These are phyloP conservation scores for Amazona ochrocephala DNA, from an alignment of 2,797 vertebrate species.

Conservation along the genomic window DNA sequence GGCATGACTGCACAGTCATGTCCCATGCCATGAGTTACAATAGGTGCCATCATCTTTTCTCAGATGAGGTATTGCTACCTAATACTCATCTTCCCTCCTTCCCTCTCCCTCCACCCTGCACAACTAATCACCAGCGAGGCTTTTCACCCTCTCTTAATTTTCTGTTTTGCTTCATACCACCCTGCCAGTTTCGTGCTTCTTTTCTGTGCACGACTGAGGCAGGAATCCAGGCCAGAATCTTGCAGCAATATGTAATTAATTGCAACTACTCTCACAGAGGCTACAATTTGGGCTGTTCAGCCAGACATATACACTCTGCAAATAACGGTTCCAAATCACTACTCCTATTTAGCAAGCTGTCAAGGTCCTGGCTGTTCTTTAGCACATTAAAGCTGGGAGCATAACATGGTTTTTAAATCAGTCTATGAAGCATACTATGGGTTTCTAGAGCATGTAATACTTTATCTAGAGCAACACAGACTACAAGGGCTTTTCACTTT, in stretches of 20 bases:
- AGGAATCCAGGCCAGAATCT: background rate
- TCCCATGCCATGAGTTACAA: background rate
- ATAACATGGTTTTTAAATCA: background rate
- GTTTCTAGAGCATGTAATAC: background rate
- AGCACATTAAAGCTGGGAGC: background rate
- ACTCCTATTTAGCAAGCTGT: constrained; percentile 5
- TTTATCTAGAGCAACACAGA: constrained; percentile 13
- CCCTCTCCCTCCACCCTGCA: background rate
- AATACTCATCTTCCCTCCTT: background rate
- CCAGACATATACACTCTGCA: background rate
- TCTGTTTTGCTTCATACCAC: background rate
- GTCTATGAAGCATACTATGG: background rate
- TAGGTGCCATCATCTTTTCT: background rate
- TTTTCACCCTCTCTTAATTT: background rate
- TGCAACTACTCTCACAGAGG: background rate
- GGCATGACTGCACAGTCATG: rapidly evolving
- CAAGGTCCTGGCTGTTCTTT: constrained; percentile 14
- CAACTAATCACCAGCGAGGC: background rate
- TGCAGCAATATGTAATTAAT: background rate
- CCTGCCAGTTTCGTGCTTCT: background rate
- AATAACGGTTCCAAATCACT: constrained; percentile 1
- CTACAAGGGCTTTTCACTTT: constrained; percentile 11
- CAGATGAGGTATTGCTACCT: background rate
- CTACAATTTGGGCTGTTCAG: constrained; percentile 11
- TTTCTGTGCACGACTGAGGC: background rate